Evolutionary conservation across 1,140 invertebrate genomes (phyloP), one percentile per base, ranked within the genome.

Genomic region (Pseudachorutes palmiensis): DNA sequence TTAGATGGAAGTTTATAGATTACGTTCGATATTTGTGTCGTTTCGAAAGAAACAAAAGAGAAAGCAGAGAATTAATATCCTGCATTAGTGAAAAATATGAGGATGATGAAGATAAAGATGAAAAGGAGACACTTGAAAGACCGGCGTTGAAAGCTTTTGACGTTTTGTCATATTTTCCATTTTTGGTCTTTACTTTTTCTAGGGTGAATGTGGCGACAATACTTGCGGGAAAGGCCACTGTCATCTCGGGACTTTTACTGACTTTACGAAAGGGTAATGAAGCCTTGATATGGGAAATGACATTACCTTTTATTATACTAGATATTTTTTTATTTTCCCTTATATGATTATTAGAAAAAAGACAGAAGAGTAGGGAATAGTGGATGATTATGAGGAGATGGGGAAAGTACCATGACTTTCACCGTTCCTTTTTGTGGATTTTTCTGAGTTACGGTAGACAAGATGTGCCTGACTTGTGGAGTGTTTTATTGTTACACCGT

Each of bases 121-220:
- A 24, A 55, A 55, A 22, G 51, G 24, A 55, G 51, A 3, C 24
- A 14, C 24, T 24, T 55, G 51, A 55, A 26, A 5, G 5, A 5
- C 12, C 24, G 12, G 12, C 24, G 51, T 59, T 68, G 66, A 68
- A 68, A 68, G 66, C 66, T 68, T 68, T 68, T 64, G 57, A 57
- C 66, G 48, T 68, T 68, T 68, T 68, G 66, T 68, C 62, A 68
- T 68, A 36, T 55, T 55, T 55, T 55, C n/a, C n/a, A n/a, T n/a
- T n/a, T n/a, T n/a, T n/a, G n/a, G n/a, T n/a, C n/a, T n/a, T n/a
- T n/a, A n/a, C n/a, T n/a, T n/a, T n/a, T n/a, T n/a, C n/a, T n/a
- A n/a, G n/a, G n/a, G n/a, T n/a, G n/a, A n/a, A n/a, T n/a, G n/a
- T n/a, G n/a, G n/a, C n/a, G n/a, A n/a, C n/a, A n/a, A n/a, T n/a